Evolutionary conservation across 2,888 invertebrate species (phyloP), one percentile per base, ranked within the genome.

Genomic region (Loripinus fragilis): DNA sequence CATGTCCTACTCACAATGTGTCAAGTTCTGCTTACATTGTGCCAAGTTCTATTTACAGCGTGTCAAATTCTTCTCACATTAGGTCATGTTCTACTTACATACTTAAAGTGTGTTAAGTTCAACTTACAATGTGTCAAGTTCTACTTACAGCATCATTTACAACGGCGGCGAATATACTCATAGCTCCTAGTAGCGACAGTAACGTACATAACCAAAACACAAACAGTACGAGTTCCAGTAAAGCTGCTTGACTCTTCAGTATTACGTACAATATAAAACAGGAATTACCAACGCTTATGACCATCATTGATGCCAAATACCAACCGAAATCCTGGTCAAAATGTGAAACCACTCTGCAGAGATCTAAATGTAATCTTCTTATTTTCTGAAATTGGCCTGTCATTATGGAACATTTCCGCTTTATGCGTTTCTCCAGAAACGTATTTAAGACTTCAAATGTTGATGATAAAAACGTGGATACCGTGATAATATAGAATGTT

Each of bases 241-340:
- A 33, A 17, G 8, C 60, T 1, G 2, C 17, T 33, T 10, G 60
- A 60, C 8, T 23, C 28, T 41, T 60, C 15, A 79, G 48, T 17
- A 79, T 52, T 33, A 68, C 75, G 69, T 79, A 79, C 12, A 79
- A 50, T 0, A 68, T 72, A 45, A 79, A 79, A 23, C 67, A 66
- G 17, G 71, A 28, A 5, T 69, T 10, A 5, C 60, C 68, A 3
- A 71, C 60, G 20, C 23, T 50, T 33, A 66, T 72, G 7, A 55
- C 50, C 20, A 72, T 25, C 12, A n/a, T 28, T 3, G 33, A 20
- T 20, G 68, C 79, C 41, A 42, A 79, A 28, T 50, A 69, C 50
- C 60, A 75, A n/a, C 75, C 50, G 5, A 79, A 41, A 60, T 79
- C 79, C 23, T 71, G 17, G 42, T 79, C 75, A 28, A 79, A 33